A percentile compares a stretch with the other conserved stretches of the same genome.
Conservation (phyloP, 2,113 vertebrate species). For the Nesospiza acunhae region DNA sequence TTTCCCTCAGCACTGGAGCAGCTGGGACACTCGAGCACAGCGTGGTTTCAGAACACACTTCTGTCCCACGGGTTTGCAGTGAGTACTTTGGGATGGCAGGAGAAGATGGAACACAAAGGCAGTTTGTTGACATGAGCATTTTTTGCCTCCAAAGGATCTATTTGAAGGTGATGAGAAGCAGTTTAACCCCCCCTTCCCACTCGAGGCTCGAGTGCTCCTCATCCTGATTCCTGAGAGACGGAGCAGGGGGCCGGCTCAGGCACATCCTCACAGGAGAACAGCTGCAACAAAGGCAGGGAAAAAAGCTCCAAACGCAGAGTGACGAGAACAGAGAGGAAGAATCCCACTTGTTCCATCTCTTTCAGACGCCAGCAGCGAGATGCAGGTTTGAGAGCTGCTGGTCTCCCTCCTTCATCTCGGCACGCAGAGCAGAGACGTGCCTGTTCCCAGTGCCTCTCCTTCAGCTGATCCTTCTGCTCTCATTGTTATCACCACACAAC, state of each 20-base stretch:
- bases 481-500: neutral
- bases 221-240: neutral
- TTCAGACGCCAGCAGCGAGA: neutral
- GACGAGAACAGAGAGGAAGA: neutral
- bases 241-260: neutral
- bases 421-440: too few relatives aligned
- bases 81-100: neutral
- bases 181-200: conserved; percentile 26
- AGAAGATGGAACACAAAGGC: neutral
- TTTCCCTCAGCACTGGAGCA: neutral
- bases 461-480: neutral
- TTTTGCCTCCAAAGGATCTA: neutral
- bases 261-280: neutral
- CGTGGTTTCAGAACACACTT: neutral
- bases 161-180: conserved; percentile 39
- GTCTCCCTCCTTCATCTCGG: neutral
- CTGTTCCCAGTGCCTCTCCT: neutral
- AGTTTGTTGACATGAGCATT: neutral
- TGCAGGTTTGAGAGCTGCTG: neutral
- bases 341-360: neutral
- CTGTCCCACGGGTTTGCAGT: neutral
- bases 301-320: neutral
- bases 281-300: neutral
- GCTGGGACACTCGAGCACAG: neutral
- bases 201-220: conserved; percentile 37